These are phyloP conservation scores for Stegostoma tigrinum DNA, from an alignment of 2,113 vertebrate species.

Conservation along the genomic window DNA sequence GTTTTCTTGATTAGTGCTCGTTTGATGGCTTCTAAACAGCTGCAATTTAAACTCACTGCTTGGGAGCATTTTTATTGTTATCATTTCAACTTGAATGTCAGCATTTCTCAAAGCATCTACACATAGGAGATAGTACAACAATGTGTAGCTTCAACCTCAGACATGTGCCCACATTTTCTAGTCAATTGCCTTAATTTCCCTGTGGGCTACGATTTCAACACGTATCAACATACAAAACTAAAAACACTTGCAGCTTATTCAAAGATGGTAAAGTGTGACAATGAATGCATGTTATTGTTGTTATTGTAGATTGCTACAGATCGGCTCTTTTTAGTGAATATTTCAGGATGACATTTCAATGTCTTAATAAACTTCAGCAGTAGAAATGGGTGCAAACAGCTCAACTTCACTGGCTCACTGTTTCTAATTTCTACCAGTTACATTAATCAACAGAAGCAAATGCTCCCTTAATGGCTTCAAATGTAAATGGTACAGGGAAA, in stretches of 20 bases:
- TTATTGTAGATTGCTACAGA: background rate
- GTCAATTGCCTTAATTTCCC: background rate
- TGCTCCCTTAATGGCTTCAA: background rate
- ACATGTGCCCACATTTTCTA: background rate
- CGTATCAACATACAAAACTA: background rate
- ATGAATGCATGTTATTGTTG: background rate
- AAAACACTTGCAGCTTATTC: background rate
- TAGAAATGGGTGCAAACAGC: background rate
- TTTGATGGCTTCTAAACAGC: background rate
- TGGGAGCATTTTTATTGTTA: background rate
- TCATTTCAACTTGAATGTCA: background rate
- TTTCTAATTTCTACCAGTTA: background rate
- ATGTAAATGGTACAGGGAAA: background rate
- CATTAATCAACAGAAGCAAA: background rate
- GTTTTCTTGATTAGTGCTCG: background rate
- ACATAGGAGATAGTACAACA: background rate
- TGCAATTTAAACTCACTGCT: background rate
- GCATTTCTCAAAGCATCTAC: background rate
- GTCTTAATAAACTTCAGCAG: background rate
- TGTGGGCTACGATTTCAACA: background rate
- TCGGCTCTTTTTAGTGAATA: background rate
- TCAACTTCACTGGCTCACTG: background rate
- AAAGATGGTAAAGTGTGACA: background rate
- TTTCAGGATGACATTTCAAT: slow-evolving; percentile 15
- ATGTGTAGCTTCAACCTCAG: background rate